Evolutionary conservation across 2,888 invertebrate genomes (phyloP).

Genomic region (Diabrotica balteata): DNA sequence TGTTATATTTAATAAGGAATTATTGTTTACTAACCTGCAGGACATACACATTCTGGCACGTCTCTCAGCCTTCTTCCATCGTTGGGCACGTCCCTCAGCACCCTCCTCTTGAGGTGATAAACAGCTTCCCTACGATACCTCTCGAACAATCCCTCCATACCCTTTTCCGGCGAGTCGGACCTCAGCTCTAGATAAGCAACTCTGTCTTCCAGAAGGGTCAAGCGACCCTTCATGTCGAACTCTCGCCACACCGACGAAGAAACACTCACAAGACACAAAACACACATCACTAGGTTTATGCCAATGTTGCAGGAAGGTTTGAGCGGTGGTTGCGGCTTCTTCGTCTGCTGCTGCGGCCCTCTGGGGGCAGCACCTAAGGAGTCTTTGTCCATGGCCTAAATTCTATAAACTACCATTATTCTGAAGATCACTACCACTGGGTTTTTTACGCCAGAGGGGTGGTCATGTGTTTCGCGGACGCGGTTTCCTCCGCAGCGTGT

Average conservation of each 20-base stretch:
- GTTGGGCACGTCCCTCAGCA: conserved; percentile 56
- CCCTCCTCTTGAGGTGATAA: conserved; percentile 58
- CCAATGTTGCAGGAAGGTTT: conserved; percentile 37
- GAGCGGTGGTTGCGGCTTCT: conserved; percentile 43
- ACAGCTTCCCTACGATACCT: conserved; percentile 65
- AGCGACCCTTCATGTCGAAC: conserved; percentile 63
- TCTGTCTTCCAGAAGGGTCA: conserved; percentile 66
- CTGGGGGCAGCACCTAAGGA: conserved; percentile 48
- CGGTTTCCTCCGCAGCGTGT: conserved; percentile 8
- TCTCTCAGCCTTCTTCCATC: conserved; percentile 61
- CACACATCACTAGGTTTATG: conserved; percentile 66
- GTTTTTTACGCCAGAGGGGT: too few species aligned
- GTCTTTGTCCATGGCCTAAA: conserved; percentile 51
- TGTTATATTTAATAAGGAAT: too few species aligned
- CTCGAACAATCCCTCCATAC: conserved; percentile 63
- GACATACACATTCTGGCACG: conserved; percentile 73
- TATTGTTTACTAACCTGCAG: conserved; percentile 67
- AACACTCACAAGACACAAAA: conserved; percentile 70
- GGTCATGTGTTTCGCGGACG: not conserved
- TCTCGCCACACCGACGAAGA: conserved; percentile 69
- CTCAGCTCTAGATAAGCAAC: conserved; percentile 65
- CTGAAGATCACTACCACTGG: too few species aligned
- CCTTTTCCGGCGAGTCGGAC: conserved; percentile 46
- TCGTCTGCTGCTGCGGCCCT: conserved; percentile 34
- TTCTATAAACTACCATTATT: too few species aligned